Conservation (phyloP, 2,797 vertebrate species). For the Platalea minor region DNA sequence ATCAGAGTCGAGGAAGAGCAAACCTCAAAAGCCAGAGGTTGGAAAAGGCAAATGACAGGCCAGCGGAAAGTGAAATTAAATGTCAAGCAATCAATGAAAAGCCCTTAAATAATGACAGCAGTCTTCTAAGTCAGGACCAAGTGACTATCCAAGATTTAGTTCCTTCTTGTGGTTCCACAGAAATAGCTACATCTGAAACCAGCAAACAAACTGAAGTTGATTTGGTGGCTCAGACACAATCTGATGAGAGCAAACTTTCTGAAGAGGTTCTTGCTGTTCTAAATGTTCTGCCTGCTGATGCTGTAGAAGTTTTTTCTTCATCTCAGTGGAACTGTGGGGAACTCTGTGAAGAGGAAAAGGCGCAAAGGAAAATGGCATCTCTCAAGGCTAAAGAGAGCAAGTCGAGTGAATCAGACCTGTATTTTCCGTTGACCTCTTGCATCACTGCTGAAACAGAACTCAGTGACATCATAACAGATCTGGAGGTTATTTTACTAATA, state of each 20-base stretch:
- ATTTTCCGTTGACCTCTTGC: slow-evolving; percentile 88
- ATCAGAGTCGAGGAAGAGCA: slow-evolving; percentile 74
- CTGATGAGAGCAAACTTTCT: slow-evolving; percentile 35
- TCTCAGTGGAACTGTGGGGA: slow-evolving; percentile 46
- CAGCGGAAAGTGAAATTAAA: slow-evolving; percentile 40
- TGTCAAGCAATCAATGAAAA: slow-evolving; percentile 18
- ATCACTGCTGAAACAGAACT: slow-evolving; percentile 93
- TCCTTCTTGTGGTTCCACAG: slow-evolving; percentile 22
- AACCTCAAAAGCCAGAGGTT: slow-evolving; percentile 16
- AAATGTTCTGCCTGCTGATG: slow-evolving; percentile 77
- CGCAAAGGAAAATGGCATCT: slow-evolving; percentile 82
- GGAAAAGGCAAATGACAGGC: slow-evolving; percentile 46
- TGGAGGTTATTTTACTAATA: slow-evolving; percentile 82
- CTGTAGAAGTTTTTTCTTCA: slow-evolving; percentile 68
- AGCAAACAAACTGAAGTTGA: slow-evolving; percentile 30
- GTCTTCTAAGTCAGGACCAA: slow-evolving; percentile 36
- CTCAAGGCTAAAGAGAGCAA: slow-evolving; percentile 79
- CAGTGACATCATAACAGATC: slow-evolving; percentile 84
- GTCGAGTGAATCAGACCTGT: slow-evolving; percentile 72
- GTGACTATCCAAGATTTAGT: not conserved
- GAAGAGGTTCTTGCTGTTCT: slow-evolving; percentile 73
- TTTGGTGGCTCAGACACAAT: not conserved
- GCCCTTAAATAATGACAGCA: not conserved
- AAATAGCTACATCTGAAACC: not conserved
- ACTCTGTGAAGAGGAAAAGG: slow-evolving; percentile 80